Evolutionary conservation across 2,797 vertebrate genomes (phyloP), one percentile per base, ranked within the genome.

Genomic region (Bradypodion ventrale): DNA sequence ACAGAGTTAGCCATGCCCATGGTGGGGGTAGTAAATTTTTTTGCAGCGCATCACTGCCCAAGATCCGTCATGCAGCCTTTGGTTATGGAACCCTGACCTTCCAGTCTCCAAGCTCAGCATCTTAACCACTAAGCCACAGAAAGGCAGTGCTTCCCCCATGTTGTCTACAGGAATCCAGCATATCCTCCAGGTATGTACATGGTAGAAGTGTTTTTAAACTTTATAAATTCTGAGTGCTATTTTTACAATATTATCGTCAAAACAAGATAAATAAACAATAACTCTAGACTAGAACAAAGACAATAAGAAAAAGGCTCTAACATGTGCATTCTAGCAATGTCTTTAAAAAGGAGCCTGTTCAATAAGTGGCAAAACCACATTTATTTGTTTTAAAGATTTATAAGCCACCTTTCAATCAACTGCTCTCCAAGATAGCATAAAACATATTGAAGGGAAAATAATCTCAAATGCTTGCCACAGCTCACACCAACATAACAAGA

Each of bases 351-450:
- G 65, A 59, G 32, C 75, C 35, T 75, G 32, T 76, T 60, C 32
- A 60, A 76, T 40, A 46, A 46, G 44, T 46, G 44, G 44, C 10
- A 10, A 12, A 21, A 66, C 15, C 66, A 69, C 16, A 69, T 37
- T 62, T 78, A 63, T 78, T 78, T 78, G 75, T 37, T 76, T 76
- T 76, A 78, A 78, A 78, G 76, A 78, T 65, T 63, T 78, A 78
- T 78, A 65, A 44, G 40, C 44, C 44, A n/a, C 60, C 42, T 32
- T 78, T 65, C 76, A n/a, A 65, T 78, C 76, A 44, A 65, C 44
- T 32, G 60, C 63, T 49, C 29, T 78, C 60, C 42, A 46, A 78
- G 62, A n/a, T n/a, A 65, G 42, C 60, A 32, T 46, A 65, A 10
- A 66, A 63, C 29, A 66, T 65, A 66, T 19, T 78, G 32, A 78